Evolutionary conservation across 2,797 vertebrate species (phyloP).

Genomic region (Microcaecilia unicolor): DNA sequence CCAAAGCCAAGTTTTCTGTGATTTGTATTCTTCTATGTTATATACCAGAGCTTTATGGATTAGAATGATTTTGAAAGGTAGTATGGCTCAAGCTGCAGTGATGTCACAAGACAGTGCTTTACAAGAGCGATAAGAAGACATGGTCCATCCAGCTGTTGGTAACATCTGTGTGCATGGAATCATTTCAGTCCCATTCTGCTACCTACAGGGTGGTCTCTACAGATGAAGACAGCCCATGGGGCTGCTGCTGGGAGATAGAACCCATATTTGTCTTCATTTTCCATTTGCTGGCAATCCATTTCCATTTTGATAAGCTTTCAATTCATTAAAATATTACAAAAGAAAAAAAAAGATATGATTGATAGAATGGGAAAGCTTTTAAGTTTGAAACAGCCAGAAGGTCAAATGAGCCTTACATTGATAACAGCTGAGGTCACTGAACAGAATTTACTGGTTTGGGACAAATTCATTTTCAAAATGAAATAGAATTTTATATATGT

Average conservation of each 20-base stretch:
- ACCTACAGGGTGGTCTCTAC: no score
- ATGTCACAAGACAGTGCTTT: no score
- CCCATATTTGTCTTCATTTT: background rate
- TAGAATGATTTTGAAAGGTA: no score
- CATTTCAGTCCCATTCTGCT: no score
- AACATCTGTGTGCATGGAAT: no score
- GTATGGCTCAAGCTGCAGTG: no score
- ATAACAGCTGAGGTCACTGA: slow-evolving; percentile 26
- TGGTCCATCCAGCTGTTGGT: no score
- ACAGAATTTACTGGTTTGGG: background rate
- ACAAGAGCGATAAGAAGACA: no score
- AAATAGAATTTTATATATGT: slow-evolving; percentile 9
- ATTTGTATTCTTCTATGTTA: no score
- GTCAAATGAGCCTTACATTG: slow-evolving; percentile 14
- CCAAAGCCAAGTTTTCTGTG: no score
- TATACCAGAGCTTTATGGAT: no score
- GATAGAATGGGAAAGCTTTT: slow-evolving; percentile 28
- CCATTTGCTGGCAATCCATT: background rate
- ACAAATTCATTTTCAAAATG: slow-evolving; percentile 22
- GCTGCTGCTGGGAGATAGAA: background rate
- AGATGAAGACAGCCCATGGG: no score
- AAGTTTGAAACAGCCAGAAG: slow-evolving; percentile 22
- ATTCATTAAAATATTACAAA: slow-evolving; percentile 38
- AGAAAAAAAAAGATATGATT: slow-evolving; percentile 16
- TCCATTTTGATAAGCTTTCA: slow-evolving; percentile 42